These are phyloP conservation scores for Eclectus roratus DNA, from an alignment of 2,113 vertebrate genomes.

Conservation along the genomic window DNA sequence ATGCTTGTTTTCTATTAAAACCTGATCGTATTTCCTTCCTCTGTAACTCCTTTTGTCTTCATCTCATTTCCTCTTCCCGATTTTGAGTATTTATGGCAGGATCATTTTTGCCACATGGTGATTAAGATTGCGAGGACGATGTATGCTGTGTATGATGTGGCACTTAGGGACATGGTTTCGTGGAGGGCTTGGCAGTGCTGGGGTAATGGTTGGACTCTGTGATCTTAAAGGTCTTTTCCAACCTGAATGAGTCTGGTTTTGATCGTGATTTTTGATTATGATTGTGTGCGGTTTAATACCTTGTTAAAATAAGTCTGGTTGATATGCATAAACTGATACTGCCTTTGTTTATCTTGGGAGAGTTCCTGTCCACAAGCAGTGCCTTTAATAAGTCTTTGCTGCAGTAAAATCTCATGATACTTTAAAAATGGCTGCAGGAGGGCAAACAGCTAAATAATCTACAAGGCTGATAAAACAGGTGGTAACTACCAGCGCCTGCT, in stretches of 20 bases:
- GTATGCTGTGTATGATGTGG: neutral
- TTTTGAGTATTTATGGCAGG: neutral
- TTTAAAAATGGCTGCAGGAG: neutral
- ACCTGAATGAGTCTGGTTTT: neutral
- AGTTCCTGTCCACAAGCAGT: neutral
- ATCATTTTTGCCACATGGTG: neutral
- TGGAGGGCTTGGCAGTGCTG: neutral
- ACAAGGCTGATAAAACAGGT: neutral
- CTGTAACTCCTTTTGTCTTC: neutral
- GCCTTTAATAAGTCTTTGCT: neutral
- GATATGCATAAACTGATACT: neutral
- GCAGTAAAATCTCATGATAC: neutral
- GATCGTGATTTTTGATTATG: neutral
- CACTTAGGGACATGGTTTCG: rapidly evolving
- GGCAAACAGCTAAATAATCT: neutral
- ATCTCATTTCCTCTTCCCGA: neutral
- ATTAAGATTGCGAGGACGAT: neutral
- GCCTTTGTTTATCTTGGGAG: neutral
- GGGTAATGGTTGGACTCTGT: neutral
- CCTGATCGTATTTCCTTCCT: neutral
- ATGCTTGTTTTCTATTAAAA: neutral
- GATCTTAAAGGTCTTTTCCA: neutral
- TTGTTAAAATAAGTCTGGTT: neutral
- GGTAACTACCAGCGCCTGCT: neutral
- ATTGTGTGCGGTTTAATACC: neutral